A percentile compares a stretch with the other conserved stretches of the same genome.
phyloP scores from a whole-genome alignment of 2,113 vertebrate species.

The Pygoscelis antarcticus region DNA sequence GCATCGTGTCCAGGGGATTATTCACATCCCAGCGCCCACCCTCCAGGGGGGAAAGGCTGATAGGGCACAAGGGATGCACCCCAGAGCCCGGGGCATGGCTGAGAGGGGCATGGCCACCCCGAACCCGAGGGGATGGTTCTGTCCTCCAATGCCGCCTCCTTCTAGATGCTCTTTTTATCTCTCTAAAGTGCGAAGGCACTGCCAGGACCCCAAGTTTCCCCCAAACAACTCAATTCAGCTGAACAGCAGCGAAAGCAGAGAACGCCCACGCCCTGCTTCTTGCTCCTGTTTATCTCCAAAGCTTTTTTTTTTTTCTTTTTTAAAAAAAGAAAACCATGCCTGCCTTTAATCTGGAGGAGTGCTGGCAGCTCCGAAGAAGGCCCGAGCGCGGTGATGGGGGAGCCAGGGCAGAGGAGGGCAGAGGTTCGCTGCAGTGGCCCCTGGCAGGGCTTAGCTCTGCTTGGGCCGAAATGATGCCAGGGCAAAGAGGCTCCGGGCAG shows the following conservation, averaged over 20 bases:
- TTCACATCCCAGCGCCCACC: fast-evolving
- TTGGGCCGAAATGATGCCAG: not conserved
- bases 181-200: not conserved
- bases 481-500: not conserved
- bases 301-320: not conserved
- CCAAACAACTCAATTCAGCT: not conserved
- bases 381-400: fast-evolving
- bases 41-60: fast-evolving
- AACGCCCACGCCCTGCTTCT: not conserved
- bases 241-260: not conserved
- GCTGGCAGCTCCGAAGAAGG: not conserved
- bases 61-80: not conserved
- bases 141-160: fast-evolving
- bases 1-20: not conserved
- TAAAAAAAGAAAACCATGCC: not conserved
- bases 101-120: not conserved
- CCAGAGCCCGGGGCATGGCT: fast-evolving
- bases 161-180: not conserved
- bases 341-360: not conserved
- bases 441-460: not conserved
- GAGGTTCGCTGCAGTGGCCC: not conserved
- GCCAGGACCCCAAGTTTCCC: not conserved
- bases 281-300: slow-evolving; percentile 34
- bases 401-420: not conserved
- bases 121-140: fast-evolving